Evolutionary conservation across 2,888 invertebrate genomes (phyloP), one percentile per base, ranked within the genome.

Genomic region (Cyclophora punctaria): DNA sequence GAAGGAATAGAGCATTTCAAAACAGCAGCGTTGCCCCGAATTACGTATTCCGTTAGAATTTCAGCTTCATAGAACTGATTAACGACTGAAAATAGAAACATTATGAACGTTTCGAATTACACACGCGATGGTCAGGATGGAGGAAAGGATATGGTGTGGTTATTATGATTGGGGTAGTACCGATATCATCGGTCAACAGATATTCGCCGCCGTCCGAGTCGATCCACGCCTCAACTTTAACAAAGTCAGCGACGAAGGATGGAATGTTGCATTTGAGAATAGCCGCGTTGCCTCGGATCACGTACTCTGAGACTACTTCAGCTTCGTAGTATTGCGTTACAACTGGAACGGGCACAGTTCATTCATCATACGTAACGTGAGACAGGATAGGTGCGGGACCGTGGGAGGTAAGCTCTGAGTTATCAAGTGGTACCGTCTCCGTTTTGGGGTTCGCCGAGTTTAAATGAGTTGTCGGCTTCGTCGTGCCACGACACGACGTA

Each of bases 41-140:
- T 96, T 20, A 96, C 96, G 83, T 96, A 96, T 78, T 96, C 96
- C 57, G 94, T 95, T 60, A 96, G 92, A 63, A 95, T 94, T 83
- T 96, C 96, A 46, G 95, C 94, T 83, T 96, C 95, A 83, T 96
- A 96, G 80, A 94, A 95, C 80, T 96, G 96, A 87, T 95, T 95
- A 50, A 96, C 96, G 79, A 81, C 83, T 83, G 80, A 64, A 80
- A 78, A 51, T 52, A 60, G 54, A 65, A 49, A 52, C 58, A 46
- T 51, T 34, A 48, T 44, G 34, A 47, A 41, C 55, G 48, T 51
- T 41, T 53, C 50, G 55, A 35, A 56, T 52, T 56, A 41, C 44
- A 49, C 35, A 45, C 43, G 33, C 50, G 45, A 46, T 44, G 47
- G 37, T 51, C 48, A 45, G 40, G 49, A 49, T 52, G 52, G 53